phyloP scores from a whole-genome alignment of 2,888 invertebrate genomes.

The Ptychoptera albimana region DNA sequence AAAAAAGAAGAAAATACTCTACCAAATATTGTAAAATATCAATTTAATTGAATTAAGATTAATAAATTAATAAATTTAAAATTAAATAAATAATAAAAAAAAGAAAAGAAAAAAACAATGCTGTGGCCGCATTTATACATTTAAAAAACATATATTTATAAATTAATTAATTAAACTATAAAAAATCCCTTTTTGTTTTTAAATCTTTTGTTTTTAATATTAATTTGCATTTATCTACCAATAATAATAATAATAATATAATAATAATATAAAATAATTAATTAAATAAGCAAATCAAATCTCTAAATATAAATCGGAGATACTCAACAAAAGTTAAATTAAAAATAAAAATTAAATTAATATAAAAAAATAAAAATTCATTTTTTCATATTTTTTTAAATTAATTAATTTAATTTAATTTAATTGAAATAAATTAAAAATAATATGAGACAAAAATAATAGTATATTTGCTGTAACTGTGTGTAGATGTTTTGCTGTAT shows the following conservation, averaged over 20 bases:
- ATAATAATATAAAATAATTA: background rate
- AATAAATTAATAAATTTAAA: background rate
- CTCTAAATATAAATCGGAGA: background rate
- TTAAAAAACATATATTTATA: no score
- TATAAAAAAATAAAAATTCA: constrained; percentile 1
- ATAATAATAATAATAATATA: constrained; percentile 3
- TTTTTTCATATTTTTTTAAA: background rate
- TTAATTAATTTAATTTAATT: constrained; percentile 2
- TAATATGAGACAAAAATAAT: background rate
- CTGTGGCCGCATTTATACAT: background rate
- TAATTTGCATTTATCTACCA: background rate
- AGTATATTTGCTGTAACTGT: constrained; percentile 3
- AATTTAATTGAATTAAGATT: constrained; percentile 1
- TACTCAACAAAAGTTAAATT: background rate
- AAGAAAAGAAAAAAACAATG: background rate
- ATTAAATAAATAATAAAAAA: constrained; percentile 1
- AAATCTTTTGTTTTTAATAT: background rate
- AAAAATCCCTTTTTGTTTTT: no score
- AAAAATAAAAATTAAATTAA: background rate
- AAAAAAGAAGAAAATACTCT: constrained; percentile 1
- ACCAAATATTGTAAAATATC: background rate
- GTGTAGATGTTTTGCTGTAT: constrained; percentile 2
- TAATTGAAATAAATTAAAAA: background rate
- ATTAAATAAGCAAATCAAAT: constrained; percentile 1
- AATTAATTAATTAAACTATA: background rate